These are phyloP conservation scores for Gila orcuttii DNA, from an alignment of 2,113 vertebrate genomes.

Conservation along the genomic window DNA sequence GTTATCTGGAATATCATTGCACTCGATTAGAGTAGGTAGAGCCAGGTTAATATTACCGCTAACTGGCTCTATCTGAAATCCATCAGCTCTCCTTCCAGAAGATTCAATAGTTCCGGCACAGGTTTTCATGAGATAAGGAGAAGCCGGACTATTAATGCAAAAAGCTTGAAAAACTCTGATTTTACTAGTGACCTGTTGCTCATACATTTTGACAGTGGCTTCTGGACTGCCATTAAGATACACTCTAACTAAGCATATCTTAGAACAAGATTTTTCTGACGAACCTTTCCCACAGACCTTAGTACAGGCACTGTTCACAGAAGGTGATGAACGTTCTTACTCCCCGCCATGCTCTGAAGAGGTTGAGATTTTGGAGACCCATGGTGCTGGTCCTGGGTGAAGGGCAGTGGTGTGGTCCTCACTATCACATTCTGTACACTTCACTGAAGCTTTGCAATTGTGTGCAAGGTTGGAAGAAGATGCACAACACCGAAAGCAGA, in stretches of 20 bases:
- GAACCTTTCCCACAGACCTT: constrained; percentile 1
- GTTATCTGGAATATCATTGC: too few relatives aligned
- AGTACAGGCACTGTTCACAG: constrained; percentile 10
- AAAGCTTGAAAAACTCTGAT: too few relatives aligned
- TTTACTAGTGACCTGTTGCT: too few relatives aligned
- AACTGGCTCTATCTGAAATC: too few relatives aligned
- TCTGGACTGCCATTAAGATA: background rate
- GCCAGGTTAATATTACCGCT: too few relatives aligned
- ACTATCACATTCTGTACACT: background rate
- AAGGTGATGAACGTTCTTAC: background rate
- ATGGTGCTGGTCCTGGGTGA: background rate
- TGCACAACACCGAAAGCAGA: background rate
- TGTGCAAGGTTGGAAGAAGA: background rate
- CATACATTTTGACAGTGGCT: background rate
- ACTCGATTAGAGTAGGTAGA: too few relatives aligned
- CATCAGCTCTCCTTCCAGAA: too few relatives aligned
- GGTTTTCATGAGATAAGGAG: too few relatives aligned
- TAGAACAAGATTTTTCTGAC: background rate
- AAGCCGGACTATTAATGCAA: too few relatives aligned
- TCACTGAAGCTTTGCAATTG: background rate
- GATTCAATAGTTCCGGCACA: too few relatives aligned
- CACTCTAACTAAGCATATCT: constrained; percentile 13
- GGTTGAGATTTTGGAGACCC: background rate
- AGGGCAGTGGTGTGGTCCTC: background rate
- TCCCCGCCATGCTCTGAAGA: constrained; percentile 17